These are phyloP conservation scores for Philhelius pedissequus DNA, from an alignment of 2,888 invertebrate species.

Conservation along the genomic window DNA sequence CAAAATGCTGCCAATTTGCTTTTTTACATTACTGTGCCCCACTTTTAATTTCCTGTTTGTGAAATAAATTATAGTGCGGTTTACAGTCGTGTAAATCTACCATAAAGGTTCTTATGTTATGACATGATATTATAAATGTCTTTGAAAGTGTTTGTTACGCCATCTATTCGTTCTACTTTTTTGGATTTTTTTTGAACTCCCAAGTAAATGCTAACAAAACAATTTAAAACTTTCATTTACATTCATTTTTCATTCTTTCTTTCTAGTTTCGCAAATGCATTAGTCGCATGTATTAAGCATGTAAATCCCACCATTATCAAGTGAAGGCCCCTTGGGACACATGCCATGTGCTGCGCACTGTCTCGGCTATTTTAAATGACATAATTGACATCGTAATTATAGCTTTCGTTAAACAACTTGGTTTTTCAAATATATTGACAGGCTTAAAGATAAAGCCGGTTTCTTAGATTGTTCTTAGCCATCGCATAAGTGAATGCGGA, in stretches of 20 bases:
- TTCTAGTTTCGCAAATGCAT: neutral
- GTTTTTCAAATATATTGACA: neutral
- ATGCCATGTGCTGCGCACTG: neutral
- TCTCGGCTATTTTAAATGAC: slow-evolving; percentile 34
- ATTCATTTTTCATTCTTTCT: neutral
- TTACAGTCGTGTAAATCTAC: no score
- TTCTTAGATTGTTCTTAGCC: slow-evolving; percentile 34
- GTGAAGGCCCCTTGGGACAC: neutral
- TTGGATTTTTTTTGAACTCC: no score
- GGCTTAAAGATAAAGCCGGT: neutral
- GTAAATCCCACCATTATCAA: neutral
- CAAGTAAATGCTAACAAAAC: no score
- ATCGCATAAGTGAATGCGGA: slow-evolving; percentile 41
- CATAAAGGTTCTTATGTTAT: no score
- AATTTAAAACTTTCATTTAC: neutral
- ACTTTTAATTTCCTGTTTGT: no score
- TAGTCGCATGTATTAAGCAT: neutral
- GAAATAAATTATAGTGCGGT: no score
- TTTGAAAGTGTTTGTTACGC: no score
- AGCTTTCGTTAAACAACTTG: slow-evolving; percentile 50
- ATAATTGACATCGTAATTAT: slow-evolving; percentile 60
- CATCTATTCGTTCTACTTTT: no score
- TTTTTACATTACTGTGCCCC: no score
- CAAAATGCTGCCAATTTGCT: no score
- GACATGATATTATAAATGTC: no score